Base-by-base conservation (phyloP, 2,113 vertebrate species). In the Sinocyclocheilus maitianheensis region DNA sequence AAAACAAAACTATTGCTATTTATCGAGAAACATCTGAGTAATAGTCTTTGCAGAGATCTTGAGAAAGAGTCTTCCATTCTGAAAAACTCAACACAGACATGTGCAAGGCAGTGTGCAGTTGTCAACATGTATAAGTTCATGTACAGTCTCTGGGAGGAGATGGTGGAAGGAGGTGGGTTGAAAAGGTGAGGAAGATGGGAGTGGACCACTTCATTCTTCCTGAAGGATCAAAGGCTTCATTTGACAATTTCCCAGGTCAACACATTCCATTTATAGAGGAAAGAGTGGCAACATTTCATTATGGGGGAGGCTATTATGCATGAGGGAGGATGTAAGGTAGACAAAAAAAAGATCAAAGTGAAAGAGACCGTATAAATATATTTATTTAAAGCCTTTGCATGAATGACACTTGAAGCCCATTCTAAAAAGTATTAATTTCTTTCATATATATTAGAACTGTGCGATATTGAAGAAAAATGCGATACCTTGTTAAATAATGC, bases 211-310 rank as follows among this genome's bases (percentile, higher is more conserved):
- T 81, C 71, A 53, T 85, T 80, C 74, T 88, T 85, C 37, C 86
- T 60, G 81, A 85, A 90, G 84, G 84, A 85, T 83, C 69, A 85
- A 79, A 65, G 82, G 20, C 14, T 43, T 65, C 13, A 26, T 84
- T 43, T 46, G 69, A 9, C 3, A 24, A 34, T 87, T 89, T 89
- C 80, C 85, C 79, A 84, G 58, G 87, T 83, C 84, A 81, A 78
- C 90, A 88, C 87, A 46, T 79, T 14, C 7, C 22, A 34, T 89
- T 90, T 87, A 88, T 71, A 67, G 72, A 82, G 78, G 77, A 48
- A 55, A 88, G 58, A 62, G 43, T 62, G 9, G 58, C 11, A 34
- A 40, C 60, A 26, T 63, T 86, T 16, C 69, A 81, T 46, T n/a
- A 48, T 48, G 77, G 14, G 24, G 9, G 4, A 69, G 4, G 71